A percentile compares a stretch with the other conserved stretches of the same genome.
Conservation (phyloP, 2,797 vertebrate genomes). For the Nyctalus aviator region DNA sequence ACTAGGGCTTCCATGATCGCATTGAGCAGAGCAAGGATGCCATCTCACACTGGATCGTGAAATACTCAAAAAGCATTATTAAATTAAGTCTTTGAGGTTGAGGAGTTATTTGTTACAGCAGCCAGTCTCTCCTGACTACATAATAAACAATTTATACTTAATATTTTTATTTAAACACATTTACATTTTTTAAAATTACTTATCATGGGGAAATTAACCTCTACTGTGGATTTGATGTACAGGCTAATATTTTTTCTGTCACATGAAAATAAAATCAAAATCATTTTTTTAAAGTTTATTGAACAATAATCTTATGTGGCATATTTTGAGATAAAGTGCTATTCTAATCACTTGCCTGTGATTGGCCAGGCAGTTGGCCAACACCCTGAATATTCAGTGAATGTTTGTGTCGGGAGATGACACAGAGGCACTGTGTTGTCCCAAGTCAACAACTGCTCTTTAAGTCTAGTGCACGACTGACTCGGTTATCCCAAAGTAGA, state of each 20-base stretch:
- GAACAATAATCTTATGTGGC: not conserved
- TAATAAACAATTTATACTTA: not conserved
- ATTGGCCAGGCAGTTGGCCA: not conserved
- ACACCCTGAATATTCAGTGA: not conserved
- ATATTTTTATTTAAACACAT: slow-evolving; percentile 20
- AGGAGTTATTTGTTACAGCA: not conserved
- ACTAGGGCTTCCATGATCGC: not conserved
- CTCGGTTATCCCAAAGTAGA: too few species aligned
- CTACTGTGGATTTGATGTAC: not conserved
- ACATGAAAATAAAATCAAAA: slow-evolving; percentile 38
- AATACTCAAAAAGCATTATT: not conserved
- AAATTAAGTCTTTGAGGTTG: not conserved
- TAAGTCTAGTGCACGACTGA: not conserved
- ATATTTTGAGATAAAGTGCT: not conserved
- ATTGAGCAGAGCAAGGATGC: not conserved
- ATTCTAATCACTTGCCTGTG: not conserved
- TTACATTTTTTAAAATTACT: not conserved
- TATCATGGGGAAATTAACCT: not conserved
- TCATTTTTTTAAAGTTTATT: not conserved
- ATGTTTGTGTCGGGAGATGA: not conserved
- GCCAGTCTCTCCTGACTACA: not conserved
- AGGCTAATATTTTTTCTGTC: not conserved
- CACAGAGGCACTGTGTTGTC: not conserved
- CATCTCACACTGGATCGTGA: not conserved
- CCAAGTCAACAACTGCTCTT: not conserved